Percentiles rank a stretch among this genome's conserved stretches.
Evolutionary conservation across 1,140 invertebrate species (phyloP).

Genomic region (Bilobella aurantiaca): DNA sequence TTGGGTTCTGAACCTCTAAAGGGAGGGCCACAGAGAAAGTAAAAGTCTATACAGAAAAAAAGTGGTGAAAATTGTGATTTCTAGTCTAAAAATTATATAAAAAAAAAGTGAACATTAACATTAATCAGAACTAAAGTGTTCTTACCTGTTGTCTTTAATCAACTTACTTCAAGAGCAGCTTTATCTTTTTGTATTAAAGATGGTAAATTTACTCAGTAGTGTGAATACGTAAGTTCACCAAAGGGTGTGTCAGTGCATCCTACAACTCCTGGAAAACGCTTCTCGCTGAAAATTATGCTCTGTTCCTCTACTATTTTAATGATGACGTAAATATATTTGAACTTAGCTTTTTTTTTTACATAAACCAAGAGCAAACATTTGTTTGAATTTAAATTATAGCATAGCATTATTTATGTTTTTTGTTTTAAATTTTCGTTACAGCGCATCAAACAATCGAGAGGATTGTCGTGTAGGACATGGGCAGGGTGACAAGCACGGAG

Average conservation of each 20-base stretch:
- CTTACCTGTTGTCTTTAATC: too few species aligned
- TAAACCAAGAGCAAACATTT: neutral
- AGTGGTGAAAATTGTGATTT: too few species aligned
- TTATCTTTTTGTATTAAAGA: too few species aligned
- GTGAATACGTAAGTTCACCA: too few species aligned
- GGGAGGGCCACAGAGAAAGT: too few species aligned
- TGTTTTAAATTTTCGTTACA: neutral
- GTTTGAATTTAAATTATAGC: neutral
- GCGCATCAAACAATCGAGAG: slow-evolving; percentile 18
- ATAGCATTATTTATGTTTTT: neutral
- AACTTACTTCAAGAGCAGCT: too few species aligned
- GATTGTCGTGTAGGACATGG: slow-evolving; percentile 13
- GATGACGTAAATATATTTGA: slow-evolving; percentile 30
- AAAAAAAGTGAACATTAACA: too few species aligned
- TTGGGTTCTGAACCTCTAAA: neutral
- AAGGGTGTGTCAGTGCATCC: neutral
- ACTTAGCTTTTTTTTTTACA: neutral
- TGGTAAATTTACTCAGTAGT: too few species aligned
- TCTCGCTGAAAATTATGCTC: slow-evolving; percentile 13
- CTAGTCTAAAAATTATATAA: too few species aligned
- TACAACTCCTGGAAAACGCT: too few species aligned
- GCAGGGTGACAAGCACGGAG: slow-evolving; percentile 18
- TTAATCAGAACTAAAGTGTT: too few species aligned
- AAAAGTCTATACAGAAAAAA: too few species aligned
- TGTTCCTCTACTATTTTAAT: slow-evolving; percentile 23